Percentiles rank a stretch among this genome's conserved stretches.
phyloP scores from a whole-genome alignment of 1,140 invertebrate genomes.

The Leguminivora glycinivorella region DNA sequence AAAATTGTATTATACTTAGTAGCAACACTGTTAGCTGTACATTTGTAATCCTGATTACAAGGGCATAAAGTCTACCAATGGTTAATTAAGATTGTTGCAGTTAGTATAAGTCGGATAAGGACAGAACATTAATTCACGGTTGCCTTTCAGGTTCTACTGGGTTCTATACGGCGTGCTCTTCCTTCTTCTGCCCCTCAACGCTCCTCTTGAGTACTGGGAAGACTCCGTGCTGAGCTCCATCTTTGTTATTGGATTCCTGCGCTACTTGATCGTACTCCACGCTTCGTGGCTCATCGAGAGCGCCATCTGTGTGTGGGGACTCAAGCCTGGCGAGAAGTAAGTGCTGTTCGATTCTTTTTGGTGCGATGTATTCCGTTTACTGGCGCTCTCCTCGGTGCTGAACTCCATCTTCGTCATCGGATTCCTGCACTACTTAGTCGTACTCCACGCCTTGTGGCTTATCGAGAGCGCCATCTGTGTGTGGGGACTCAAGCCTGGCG shows the following conservation, averaged over 20 bases:
- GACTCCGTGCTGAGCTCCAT: conserved; percentile 81
- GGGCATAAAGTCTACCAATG: no score
- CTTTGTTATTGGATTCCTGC: conserved; percentile 84
- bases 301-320: conserved; percentile 84
- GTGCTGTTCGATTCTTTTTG: conserved; percentile 40
- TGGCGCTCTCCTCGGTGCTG: conserved; percentile 75
- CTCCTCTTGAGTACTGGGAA: conserved; percentile 86
- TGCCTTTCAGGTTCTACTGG: conserved; percentile 84
- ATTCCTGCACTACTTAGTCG: conserved; percentile 83
- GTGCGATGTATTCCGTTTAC: no score
- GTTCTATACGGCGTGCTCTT: conserved; percentile 83
- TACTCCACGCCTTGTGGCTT: conserved; percentile 82
- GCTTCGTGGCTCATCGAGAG: conserved; percentile 86
- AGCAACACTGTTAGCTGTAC: no score
- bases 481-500: conserved; percentile 85
- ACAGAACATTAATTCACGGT: background rate
- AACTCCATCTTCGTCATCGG: conserved; percentile 83
- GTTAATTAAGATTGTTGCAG: no score
- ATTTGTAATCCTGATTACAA: no score
- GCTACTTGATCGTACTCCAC: conserved; percentile 81
- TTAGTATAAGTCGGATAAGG: no score
- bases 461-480: conserved; percentile 85
- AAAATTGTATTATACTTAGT: no score
- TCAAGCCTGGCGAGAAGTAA: conserved; percentile 85
- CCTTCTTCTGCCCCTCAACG: conserved; percentile 85